phyloP scores from a whole-genome alignment of 1,140 invertebrate species.

The Panagrolaimus sp. region DNA sequence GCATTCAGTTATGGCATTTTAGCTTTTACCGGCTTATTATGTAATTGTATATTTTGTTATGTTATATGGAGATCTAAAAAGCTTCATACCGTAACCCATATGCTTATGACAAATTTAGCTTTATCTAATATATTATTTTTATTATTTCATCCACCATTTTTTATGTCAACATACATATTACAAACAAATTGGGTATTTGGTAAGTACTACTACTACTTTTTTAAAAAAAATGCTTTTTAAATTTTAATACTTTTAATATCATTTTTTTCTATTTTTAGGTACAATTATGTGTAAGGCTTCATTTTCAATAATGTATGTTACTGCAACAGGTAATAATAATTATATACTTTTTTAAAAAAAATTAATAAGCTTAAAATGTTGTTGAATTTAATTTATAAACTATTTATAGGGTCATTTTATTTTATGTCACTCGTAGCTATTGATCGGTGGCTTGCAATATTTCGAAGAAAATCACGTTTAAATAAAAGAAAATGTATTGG shows the following conservation, averaged over 20 bases:
- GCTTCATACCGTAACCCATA: slow-evolving; percentile 28
- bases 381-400: background rate
- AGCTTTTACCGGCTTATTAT: background rate
- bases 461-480: slow-evolving; percentile 18
- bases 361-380: background rate
- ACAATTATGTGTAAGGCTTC: slow-evolving; percentile 25
- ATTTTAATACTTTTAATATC: too few species aligned
- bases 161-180: slow-evolving; percentile 22
- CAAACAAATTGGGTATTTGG: slow-evolving; percentile 24
- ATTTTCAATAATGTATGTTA: slow-evolving; percentile 24
- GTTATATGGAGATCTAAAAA: slow-evolving; percentile 26
- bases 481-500: slow-evolving; percentile 11
- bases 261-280: slow-evolving; percentile 11
- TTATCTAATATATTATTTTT: slow-evolving; percentile 22
- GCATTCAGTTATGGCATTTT: slow-evolving; percentile 7
- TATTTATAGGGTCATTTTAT: slow-evolving; percentile 19
- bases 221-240: background rate
- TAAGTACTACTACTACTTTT: slow-evolving; percentile 5
- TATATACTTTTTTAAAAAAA: background rate
- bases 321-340: slow-evolving; percentile 22
- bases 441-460: slow-evolving; percentile 28
- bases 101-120: slow-evolving; percentile 29
- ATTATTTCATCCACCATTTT: slow-evolving; percentile 25
- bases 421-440: slow-evolving; percentile 28
- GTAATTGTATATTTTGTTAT: slow-evolving; percentile 24